Evolutionary conservation across 2,113 vertebrate genomes (phyloP), one percentile per base, ranked within the genome.

Genomic region (Progne subis): DNA sequence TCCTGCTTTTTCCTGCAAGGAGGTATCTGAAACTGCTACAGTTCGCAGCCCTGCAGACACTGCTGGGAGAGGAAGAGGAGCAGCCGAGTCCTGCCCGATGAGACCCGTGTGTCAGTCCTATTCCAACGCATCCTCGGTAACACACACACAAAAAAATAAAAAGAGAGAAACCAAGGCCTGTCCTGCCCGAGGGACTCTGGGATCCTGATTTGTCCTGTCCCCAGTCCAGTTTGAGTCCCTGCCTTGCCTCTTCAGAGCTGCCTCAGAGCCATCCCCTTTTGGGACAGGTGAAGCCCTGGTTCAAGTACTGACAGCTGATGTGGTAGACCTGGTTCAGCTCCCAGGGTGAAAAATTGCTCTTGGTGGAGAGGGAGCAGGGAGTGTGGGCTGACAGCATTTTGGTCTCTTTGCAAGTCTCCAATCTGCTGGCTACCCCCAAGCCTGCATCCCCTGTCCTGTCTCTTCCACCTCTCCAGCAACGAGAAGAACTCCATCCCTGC

Each of bases 1-100:
- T 97, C 97, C 96, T 97, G 97, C 82, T 97, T 93, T 96, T 96
- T 96, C 97, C 80, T 95, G 96, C 75, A 65, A 81, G 82, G 77
- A 88, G 86, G 68, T 93, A 88, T 76, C 94, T 69, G 83, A 47
- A 82, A 76, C 74, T 11, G 31, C 29, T 55, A 74, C 13, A 57
- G 55, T 68, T 74, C 82, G 63, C 82, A 90, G 81, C 86, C 71
- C 69, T 16, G 24, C 32, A 37, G 65, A 78, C 20, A 18, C 87
- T 75, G 65, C 77, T 52, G 72, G 55, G 60, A 79, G 63, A 81
- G 75, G 49, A 77, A 92, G 64, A 41, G 3, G 12, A 69, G 86
- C 18, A 8, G 86, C 39, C 0, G 1, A 79, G 47, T 18, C 28
- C 53, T 5, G 8, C 52, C 8, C 0, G 0, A 57, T 2, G 17